Evolutionary conservation across 92 coral and sea anemone species (phyloP).

Genomic region (Porites evermanni): DNA sequence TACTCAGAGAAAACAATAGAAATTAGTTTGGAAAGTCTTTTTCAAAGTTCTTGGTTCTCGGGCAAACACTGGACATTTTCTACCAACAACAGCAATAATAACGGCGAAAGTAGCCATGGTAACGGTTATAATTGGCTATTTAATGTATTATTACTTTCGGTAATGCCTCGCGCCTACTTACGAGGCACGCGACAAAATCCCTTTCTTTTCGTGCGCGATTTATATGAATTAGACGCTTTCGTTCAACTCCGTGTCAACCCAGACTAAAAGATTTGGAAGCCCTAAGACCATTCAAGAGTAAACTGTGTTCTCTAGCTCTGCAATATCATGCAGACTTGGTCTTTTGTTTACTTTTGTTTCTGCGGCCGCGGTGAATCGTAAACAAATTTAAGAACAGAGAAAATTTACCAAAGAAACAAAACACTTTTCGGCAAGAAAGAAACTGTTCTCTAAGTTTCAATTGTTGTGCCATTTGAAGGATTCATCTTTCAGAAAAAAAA

Average conservation of each 20-base stretch:
- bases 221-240: background rate
- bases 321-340: background rate
- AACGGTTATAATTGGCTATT: background rate
- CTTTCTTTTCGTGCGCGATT: background rate
- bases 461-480: background rate
- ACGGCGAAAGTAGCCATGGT: conserved; percentile 7
- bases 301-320: background rate
- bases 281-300: background rate
- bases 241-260: background rate
- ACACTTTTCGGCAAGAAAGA: background rate
- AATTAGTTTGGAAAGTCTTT: background rate
- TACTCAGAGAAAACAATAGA: background rate
- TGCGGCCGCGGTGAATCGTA: background rate
- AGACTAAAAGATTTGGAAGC: background rate
- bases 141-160: background rate
- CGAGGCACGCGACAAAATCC: conserved; percentile 1
- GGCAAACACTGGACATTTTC: background rate
- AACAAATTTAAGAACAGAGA: background rate
- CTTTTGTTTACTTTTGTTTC: background rate
- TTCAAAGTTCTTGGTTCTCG: background rate
- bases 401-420: background rate
- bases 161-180: conserved; percentile 5
- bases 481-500: background rate
- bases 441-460: background rate
- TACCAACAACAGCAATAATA: background rate